Conservation (phyloP, 2,888 invertebrate genomes). For the Tetheella fluctuosa region DNA sequence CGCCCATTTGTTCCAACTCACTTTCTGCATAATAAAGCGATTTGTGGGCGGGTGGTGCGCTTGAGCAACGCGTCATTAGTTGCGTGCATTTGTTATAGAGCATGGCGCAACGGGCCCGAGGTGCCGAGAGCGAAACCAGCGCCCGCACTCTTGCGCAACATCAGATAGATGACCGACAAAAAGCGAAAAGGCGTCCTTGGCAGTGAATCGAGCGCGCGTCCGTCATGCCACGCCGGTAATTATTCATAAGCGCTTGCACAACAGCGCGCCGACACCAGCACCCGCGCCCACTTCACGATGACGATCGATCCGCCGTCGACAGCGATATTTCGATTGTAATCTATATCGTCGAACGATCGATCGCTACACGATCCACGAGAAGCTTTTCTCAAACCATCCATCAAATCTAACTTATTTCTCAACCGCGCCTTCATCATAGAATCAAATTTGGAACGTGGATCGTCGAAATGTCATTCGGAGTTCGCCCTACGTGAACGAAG, state of each 20-base stretch:
- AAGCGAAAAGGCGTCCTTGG: slow-evolving; percentile 75
- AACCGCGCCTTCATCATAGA: slow-evolving; percentile 37
- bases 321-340: slow-evolving; percentile 51
- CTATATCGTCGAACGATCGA: slow-evolving; percentile 53
- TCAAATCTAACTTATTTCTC: slow-evolving; percentile 45
- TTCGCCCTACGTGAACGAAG: slow-evolving; percentile 45
- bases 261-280: slow-evolving; percentile 42
- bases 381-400: slow-evolving; percentile 44
- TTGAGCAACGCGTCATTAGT: slow-evolving; percentile 58
- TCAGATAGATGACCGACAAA: slow-evolving; percentile 61
- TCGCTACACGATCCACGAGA: slow-evolving; percentile 33
- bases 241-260: slow-evolving; percentile 68
- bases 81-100: slow-evolving; percentile 43
- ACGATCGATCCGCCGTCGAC: slow-evolving; percentile 34
- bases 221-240: slow-evolving; percentile 59
- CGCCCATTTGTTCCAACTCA: slow-evolving; percentile 58
- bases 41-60: slow-evolving; percentile 53
- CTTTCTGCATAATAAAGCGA: slow-evolving; percentile 68
- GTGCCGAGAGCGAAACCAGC: slow-evolving; percentile 52
- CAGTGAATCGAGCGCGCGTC: slow-evolving; percentile 64
- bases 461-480: slow-evolving; percentile 51
- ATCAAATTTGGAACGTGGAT: slow-evolving; percentile 31
- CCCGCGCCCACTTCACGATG: slow-evolving; percentile 17
- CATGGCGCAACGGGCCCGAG: slow-evolving; percentile 49
- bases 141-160: slow-evolving; percentile 50